Percentiles rank a stretch among this genome's conserved stretches.
These are phyloP conservation scores for Heteractis magnifica DNA, from an alignment of 92 coral and sea anemone genomes.

Conservation along the genomic window DNA sequence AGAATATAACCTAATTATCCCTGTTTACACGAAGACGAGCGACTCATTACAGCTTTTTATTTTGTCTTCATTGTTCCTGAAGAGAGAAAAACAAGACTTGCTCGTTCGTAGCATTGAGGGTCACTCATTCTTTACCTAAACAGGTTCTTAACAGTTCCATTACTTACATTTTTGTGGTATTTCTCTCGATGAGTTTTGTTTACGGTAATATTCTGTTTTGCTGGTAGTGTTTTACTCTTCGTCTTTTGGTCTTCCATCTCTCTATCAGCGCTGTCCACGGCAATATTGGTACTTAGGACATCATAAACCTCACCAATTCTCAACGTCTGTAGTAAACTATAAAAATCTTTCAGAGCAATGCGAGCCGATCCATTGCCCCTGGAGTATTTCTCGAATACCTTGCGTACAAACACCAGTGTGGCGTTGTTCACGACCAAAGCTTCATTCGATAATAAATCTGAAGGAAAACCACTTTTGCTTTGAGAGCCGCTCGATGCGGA, in stretches of 20 bases:
- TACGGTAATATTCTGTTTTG: background rate
- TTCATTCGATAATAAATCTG: background rate
- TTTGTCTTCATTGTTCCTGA: background rate
- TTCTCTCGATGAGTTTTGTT: background rate
- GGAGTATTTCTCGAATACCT: slow-evolving; percentile 50
- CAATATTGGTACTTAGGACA: background rate
- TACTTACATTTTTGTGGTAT: background rate
- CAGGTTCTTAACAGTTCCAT: background rate
- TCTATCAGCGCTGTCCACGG: background rate
- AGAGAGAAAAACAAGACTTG: background rate
- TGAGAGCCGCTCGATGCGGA: background rate
- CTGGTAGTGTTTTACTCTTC: background rate
- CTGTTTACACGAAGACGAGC: background rate
- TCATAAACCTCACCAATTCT: slow-evolving; percentile 38
- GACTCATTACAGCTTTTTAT: background rate
- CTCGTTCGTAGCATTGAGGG: background rate
- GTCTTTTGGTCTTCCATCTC: background rate
- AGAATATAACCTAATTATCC: too few species aligned
- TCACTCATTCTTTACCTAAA: background rate
- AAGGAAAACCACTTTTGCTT: background rate
- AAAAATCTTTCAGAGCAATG: slow-evolving; percentile 30
- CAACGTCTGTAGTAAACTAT: slow-evolving; percentile 33
- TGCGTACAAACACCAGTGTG: slow-evolving; percentile 35
- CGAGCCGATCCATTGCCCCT: slow-evolving; percentile 6
- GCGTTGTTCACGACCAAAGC: slow-evolving; percentile 38